phyloP scores from a whole-genome alignment of 2,113 vertebrate genomes.

The Nestor notabilis region DNA sequence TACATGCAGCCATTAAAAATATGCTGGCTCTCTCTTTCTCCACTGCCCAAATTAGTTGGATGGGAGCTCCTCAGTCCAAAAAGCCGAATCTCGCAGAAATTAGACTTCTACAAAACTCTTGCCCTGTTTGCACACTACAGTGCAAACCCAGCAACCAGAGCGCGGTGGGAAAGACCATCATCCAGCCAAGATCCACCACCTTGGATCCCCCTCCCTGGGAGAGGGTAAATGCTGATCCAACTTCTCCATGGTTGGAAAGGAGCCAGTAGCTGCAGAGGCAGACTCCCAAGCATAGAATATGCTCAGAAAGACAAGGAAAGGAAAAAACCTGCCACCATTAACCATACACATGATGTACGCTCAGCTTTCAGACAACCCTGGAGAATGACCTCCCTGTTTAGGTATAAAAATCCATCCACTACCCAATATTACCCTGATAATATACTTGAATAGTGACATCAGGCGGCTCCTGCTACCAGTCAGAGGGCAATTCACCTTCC shows the following conservation, averaged over 20 bases:
- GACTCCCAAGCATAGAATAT: neutral
- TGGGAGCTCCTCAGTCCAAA: neutral
- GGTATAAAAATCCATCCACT: neutral
- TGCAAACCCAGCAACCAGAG: neutral
- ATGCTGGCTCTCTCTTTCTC: neutral
- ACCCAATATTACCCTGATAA: neutral
- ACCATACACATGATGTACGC: neutral
- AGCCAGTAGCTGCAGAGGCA: neutral
- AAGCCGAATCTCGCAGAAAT: accelerated
- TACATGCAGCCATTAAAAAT: neutral
- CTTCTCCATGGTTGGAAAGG: neutral
- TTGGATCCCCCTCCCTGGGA: neutral
- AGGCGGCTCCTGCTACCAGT: neutral
- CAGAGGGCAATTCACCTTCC: neutral
- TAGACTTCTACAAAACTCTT: neutral
- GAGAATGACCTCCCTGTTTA: neutral
- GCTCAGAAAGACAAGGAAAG: neutral
- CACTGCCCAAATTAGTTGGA: too few relatives aligned
- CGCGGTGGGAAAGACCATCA: neutral
- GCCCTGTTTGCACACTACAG: neutral
- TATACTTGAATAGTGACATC: neutral
- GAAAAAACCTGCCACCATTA: neutral
- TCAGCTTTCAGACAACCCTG: neutral
- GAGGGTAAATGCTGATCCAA: neutral
- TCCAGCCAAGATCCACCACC: neutral